Evolutionary conservation across 2,888 invertebrate species (phyloP), one percentile per base, ranked within the genome.

Genomic region (Invenusta paracnida): DNA sequence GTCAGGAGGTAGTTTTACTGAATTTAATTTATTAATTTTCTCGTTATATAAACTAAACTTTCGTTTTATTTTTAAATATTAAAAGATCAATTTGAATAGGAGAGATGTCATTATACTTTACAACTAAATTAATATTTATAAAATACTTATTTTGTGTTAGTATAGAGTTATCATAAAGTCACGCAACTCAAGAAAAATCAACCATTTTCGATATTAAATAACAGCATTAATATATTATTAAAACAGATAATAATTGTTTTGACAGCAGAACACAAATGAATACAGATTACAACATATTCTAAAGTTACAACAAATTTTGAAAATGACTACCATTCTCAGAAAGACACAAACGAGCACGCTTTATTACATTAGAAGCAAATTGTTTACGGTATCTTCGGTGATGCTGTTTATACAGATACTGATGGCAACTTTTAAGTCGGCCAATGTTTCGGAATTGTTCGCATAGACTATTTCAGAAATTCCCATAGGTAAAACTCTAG

Each of bases 161-260:
- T 73, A 73, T 23, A 73, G 73, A 23, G 73, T 73, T 5, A 73
- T 73, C 73, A 73, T 73, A 73, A 73, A 73, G 73, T 73, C 73
- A 73, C 73, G 73, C 73, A 73, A 73, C 73, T 73, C 73, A 73
- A n/a, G 73, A 73, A 73, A 48, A 82, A 82, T 82, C 73, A 13
- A 13, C 73, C 73, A n/a, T 73, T 73, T 73, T 73, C 25, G 73
- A 73, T 73, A 73, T 73, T 73, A 73, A 73, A 73, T 73, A 73
- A 73, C 73, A 73, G 73, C 73, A 73, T 73, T 48, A 48, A 73
- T n/a, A 73, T 13, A 73, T 73, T 73, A 73, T n/a, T 73, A 73
- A 5, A n/a, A 73, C 11, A 73, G 5, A 73, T n/a, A 73, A 73
- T 73, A n/a, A 13, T n/a, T 73, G 11, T 73, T 73, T 73, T 73